A percentile compares a stretch with the other conserved stretches of the same genome.
These are phyloP conservation scores for Apteryx owenii DNA, from an alignment of 2,113 vertebrate species.

Conservation along the genomic window DNA sequence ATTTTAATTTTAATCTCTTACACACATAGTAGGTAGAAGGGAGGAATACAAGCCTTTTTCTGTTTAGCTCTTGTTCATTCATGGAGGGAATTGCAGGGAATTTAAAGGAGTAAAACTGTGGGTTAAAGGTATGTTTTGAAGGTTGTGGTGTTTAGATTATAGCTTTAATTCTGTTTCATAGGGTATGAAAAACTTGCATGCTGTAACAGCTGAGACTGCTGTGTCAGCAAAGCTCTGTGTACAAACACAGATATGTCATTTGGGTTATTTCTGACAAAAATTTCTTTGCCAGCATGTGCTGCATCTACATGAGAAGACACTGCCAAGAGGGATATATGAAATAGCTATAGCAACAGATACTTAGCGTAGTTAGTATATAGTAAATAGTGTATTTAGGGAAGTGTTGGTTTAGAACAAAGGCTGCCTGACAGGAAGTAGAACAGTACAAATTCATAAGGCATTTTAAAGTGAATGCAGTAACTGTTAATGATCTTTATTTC, in stretches of 20 bases:
- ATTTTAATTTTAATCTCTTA: not conserved
- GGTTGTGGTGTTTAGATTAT: not conserved
- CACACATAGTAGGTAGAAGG: not conserved
- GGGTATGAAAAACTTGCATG: not conserved
- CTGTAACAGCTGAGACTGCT: not conserved
- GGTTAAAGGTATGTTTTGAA: not conserved
- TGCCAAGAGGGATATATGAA: not conserved
- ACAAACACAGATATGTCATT: slow-evolving; percentile 21
- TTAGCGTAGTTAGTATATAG: not conserved
- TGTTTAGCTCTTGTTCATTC: not conserved
- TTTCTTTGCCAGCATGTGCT: not conserved
- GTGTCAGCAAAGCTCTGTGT: slow-evolving; percentile 1
- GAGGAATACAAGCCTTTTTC: not conserved
- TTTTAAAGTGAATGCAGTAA: not conserved
- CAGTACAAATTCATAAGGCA: not conserved
- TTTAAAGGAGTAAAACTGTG: not conserved
- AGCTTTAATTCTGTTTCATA: not conserved
- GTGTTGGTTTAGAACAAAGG: not conserved
- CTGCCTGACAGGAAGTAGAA: not conserved
- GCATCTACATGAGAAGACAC: not conserved
- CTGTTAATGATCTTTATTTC: not conserved
- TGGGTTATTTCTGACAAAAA: not conserved
- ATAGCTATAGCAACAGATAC: not conserved
- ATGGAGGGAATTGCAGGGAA: not conserved
- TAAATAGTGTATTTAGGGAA: not conserved